phyloP scores from a whole-genome alignment of 2,797 vertebrate species.

The Cyprinodon diabolis region DNA sequence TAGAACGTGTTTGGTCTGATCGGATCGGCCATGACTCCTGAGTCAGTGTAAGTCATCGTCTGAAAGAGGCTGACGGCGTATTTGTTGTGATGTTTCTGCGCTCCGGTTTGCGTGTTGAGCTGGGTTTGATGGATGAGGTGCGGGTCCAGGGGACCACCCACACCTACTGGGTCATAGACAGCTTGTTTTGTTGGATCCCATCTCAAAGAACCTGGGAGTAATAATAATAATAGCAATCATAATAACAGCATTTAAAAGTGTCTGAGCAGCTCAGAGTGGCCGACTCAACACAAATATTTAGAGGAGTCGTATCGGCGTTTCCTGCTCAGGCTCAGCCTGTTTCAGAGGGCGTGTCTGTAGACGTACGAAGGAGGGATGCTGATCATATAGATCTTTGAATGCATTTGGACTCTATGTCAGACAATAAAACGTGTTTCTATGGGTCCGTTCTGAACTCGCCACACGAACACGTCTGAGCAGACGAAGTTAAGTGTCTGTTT shows the following conservation, averaged over 20 bases:
- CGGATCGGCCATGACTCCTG: neutral
- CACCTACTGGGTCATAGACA: slow-evolving; percentile 22
- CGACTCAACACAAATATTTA: slow-evolving; percentile 64
- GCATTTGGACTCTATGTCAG: neutral
- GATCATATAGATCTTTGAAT: neutral
- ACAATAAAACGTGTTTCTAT: neutral
- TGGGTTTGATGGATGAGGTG: slow-evolving; percentile 49
- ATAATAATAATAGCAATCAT: slow-evolving; percentile 33
- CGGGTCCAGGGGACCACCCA: slow-evolving; percentile 58
- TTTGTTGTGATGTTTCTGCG: slow-evolving; percentile 34
- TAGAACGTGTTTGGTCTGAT: neutral
- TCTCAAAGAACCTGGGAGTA: slow-evolving; percentile 46
- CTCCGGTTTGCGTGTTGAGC: slow-evolving; percentile 21
- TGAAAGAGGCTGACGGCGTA: slow-evolving; percentile 2
- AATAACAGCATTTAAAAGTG: slow-evolving; percentile 28
- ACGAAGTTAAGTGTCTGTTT: slow-evolving; percentile 12
- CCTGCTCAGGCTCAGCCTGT: neutral
- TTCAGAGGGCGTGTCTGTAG: neutral
- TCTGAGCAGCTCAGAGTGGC: slow-evolving; percentile 30
- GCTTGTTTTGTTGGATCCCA: slow-evolving; percentile 43
- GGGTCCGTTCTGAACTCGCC: slow-evolving; percentile 33
- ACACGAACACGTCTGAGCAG: slow-evolving; percentile 18
- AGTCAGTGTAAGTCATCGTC: neutral
- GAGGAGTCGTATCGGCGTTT: slow-evolving; percentile 43
- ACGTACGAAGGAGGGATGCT: neutral